These are phyloP conservation scores for Nomia melanderi DNA, from an alignment of 1,140 invertebrate genomes.

Conservation along the genomic window DNA sequence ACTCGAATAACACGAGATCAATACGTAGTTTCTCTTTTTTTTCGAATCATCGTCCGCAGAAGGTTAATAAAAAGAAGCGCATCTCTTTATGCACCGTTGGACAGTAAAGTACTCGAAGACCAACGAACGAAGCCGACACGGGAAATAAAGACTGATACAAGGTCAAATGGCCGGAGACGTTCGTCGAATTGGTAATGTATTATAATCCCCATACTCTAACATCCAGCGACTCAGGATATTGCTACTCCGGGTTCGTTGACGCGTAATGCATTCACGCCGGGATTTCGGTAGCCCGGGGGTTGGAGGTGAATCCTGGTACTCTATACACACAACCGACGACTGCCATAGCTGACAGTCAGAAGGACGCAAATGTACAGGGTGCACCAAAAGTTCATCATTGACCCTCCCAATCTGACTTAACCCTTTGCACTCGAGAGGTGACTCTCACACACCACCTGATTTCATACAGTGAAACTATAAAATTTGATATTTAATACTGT, in stretches of 20 bases:
- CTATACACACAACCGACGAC: slow-evolving; percentile 43
- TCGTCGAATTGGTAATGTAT: slow-evolving; percentile 81
- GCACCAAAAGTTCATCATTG: not conserved
- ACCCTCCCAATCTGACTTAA: not conserved
- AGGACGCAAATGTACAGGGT: slow-evolving; percentile 39
- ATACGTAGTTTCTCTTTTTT: no score
- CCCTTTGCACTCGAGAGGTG: no score
- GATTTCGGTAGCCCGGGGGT: slow-evolving; percentile 71
- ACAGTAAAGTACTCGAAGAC: slow-evolving; percentile 30
- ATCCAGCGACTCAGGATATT: slow-evolving; percentile 79
- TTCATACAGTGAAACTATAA: no score
- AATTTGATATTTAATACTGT: no score
- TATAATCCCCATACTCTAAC: slow-evolving; percentile 77
- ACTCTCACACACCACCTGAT: no score
- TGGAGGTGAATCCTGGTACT: slow-evolving; percentile 52
- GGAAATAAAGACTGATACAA: slow-evolving; percentile 74
- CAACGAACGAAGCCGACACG: slow-evolving; percentile 41
- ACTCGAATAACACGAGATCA: no score
- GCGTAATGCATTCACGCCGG: slow-evolving; percentile 80
- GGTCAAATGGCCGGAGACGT: slow-evolving; percentile 71
- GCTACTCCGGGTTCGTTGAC: slow-evolving; percentile 80
- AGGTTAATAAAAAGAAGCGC: slow-evolving; percentile 23
- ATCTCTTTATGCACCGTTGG: not conserved
- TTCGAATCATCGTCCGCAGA: no score
- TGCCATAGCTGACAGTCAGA: slow-evolving; percentile 23